Base-by-base conservation (phyloP, 2,888 invertebrate genomes). In the Heteromyza rotundicornis region DNA sequence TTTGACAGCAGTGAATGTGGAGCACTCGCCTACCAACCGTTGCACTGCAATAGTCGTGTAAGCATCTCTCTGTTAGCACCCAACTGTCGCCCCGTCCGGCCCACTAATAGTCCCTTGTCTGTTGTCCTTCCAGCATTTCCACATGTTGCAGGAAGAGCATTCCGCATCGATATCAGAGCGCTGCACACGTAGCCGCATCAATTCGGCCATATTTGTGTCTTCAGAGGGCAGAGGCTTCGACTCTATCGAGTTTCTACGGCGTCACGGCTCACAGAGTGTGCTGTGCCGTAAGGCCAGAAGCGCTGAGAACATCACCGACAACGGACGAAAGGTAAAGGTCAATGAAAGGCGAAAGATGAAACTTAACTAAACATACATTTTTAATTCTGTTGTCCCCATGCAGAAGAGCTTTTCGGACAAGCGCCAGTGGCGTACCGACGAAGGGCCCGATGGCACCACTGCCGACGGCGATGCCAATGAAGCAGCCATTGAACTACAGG, bases 171-270 rank as follows among this genome's bases (percentile, higher is more conserved):
- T 86, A 75, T 88, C 86, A 77, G 89, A 86, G 80, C 86, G 84
- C 57, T 84, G 81, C 80, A 86, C 86, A 69, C 86, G 93, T 67
- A 91, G 92, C 66, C 88, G 93, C 60, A 91, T 93, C 79, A 94
- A 93, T 82, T 93, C 93, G 64, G 94, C 93, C 71, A 92, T 93
- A 76, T 93, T 92, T 82, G 90, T 92, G 64, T 90, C 90, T 57
- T 89, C 89, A 67, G 90, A 90, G 73, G 89, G 90, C 0, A 86
- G 89, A 27, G 90, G 90, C 23, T 91, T 92, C 77, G 90, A 92
- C 76, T 90, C 92, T 65, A 89, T 91, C 74, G 92, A 92, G 84
- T 92, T 92, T 79, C 84, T 92, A 75, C 86, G 92, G 57, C 85
- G 92, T 61, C 91, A 92, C 79, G 92, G 92, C 24, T 92, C 92